These are phyloP conservation scores for Cheilosia grossa DNA, from an alignment of 2,888 invertebrate genomes.

Conservation along the genomic window DNA sequence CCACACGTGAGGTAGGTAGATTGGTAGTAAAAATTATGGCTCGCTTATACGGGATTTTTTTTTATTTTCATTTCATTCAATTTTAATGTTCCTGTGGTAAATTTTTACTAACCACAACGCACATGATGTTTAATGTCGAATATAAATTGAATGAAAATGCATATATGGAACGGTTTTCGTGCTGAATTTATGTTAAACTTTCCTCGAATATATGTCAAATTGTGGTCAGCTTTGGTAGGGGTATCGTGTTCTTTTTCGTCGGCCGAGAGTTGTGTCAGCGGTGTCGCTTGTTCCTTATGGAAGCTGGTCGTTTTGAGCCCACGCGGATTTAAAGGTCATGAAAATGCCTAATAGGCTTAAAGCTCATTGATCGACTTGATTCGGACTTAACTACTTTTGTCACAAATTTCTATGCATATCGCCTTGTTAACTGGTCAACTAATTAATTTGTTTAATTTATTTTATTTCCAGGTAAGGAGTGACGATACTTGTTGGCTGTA, in stretches of 20 bases:
- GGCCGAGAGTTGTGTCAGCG: neutral
- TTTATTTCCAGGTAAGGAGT: neutral
- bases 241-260: neutral
- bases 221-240: neutral
- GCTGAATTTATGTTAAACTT: slow-evolving; percentile 24
- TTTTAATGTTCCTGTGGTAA: slow-evolving; percentile 22
- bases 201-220: slow-evolving; percentile 6
- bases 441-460: neutral
- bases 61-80: neutral
- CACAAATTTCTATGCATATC: neutral
- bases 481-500: too few species aligned
- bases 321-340: slow-evolving; percentile 1
- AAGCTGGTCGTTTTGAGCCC: neutral
- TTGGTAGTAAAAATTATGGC: neutral
- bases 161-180: neutral
- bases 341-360: slow-evolving; percentile 19
- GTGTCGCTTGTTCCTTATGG: neutral
- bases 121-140: slow-evolving; percentile 3
- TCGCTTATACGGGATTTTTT: neutral
- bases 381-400: neutral
- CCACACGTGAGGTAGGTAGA: neutral
- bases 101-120: slow-evolving; percentile 33
- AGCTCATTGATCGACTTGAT: neutral
- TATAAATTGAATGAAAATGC: slow-evolving; percentile 24
- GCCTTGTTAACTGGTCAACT: neutral